Conservation (phyloP, 2,797 vertebrate species). For the Cossypha heuglini region DNA sequence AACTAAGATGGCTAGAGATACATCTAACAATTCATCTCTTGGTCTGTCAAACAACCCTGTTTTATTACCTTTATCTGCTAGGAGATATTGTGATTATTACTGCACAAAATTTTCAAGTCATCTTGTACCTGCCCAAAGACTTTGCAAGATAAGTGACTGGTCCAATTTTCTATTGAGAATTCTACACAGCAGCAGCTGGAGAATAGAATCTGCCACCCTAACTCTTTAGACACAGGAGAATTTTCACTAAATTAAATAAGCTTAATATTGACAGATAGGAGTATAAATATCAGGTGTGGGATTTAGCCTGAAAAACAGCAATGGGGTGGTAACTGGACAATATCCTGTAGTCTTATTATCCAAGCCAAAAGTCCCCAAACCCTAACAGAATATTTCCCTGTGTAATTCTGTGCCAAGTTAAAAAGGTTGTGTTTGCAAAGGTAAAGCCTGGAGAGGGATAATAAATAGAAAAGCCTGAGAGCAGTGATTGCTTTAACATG, state of each 20-base stretch:
- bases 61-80: not conserved
- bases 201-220: not conserved
- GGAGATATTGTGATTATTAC: not conserved
- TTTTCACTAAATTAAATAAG: not conserved
- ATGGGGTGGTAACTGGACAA: not conserved
- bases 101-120: not conserved
- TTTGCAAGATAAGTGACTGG: not conserved
- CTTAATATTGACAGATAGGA: not conserved
- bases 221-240: not conserved
- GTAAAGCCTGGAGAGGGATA: not conserved
- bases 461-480: not conserved
- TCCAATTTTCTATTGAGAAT: not conserved
- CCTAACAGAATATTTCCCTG: not conserved
- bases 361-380: not conserved
- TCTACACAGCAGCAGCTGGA: not conserved
- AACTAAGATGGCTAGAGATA: not conserved
- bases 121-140: not conserved
- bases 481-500: not conserved
- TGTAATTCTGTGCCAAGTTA: not conserved
- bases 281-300: not conserved
- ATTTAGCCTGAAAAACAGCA: not conserved
- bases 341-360: not conserved
- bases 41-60: not conserved
- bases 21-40: rapidly evolving
- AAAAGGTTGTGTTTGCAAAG: not conserved